phyloP scores from a whole-genome alignment of 37 sponge, comb jelly and placozoan genomes.

The Ephydatia muelleri region DNA sequence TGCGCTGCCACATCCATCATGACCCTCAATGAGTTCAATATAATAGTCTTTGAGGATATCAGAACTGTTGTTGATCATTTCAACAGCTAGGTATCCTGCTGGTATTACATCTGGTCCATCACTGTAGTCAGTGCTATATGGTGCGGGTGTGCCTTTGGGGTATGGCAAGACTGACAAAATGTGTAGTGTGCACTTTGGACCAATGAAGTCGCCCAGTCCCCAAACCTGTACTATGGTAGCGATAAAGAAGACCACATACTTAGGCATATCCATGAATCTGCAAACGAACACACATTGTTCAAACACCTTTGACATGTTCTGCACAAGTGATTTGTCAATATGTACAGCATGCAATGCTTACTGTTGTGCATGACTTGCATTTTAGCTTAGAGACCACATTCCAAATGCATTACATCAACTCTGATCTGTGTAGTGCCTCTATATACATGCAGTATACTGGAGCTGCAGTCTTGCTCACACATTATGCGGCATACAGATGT shows the following conservation, averaged over 20 bases:
- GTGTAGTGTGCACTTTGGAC: conserved; percentile 5
- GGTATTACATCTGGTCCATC: conserved; percentile 20
- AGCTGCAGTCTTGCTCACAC: no score
- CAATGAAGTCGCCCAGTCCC: not conserved
- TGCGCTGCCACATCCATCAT: conserved; percentile 31
- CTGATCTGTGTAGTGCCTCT: no score
- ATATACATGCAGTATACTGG: no score
- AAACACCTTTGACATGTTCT: no score
- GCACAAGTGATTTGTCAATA: no score
- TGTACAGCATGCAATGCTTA: no score
- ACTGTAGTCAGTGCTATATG: not conserved
- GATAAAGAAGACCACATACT: not conserved
- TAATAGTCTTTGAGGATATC: conserved; percentile 13
- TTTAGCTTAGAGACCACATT: no score
- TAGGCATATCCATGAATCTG: not conserved
- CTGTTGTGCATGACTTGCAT: no score
- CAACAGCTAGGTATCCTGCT: conserved; percentile 14
- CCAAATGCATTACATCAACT: no score
- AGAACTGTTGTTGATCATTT: conserved; percentile 17
- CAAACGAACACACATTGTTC: not conserved
- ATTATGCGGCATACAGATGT: no score
- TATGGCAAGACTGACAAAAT: conserved; percentile 24
- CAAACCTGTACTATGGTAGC: not conserved
- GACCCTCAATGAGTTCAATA: conserved; percentile 24
- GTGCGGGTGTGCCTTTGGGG: not conserved